A percentile compares a stretch with the other conserved stretches of the same genome.
These are phyloP conservation scores for Bos indicus DNA, from an alignment of 2,113 vertebrate genomes.

Conservation along the genomic window DNA sequence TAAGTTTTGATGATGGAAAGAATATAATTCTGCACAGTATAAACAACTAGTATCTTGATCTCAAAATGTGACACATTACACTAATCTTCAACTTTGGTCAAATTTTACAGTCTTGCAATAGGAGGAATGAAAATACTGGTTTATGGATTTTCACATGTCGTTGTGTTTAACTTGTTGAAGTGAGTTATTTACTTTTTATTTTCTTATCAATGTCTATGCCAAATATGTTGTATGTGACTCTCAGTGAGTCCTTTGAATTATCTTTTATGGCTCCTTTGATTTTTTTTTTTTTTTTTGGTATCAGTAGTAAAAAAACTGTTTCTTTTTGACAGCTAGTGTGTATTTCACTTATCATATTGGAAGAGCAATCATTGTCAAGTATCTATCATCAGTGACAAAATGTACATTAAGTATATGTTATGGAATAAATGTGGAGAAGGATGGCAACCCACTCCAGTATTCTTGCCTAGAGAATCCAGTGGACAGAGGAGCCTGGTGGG, in stretches of 20 bases:
- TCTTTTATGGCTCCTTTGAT: neutral
- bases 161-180: neutral
- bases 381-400: slow-evolving; percentile 15
- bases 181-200: neutral
- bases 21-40: neutral
- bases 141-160: neutral
- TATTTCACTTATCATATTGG: neutral
- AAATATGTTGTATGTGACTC: neutral
- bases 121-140: neutral
- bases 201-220: neutral
- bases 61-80: neutral
- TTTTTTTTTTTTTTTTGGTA: neutral
- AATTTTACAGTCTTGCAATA: neutral
- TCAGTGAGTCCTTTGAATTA: neutral
- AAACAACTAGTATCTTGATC: neutral
- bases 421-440: neutral
- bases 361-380: neutral
- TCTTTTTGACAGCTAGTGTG: neutral
- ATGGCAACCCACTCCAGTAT: neutral
- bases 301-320: neutral
- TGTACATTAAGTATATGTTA: neutral
- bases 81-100: neutral
- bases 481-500: neutral
- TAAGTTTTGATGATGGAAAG: neutral
- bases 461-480: neutral